These are phyloP conservation scores for Varanus komodoensis DNA, from an alignment of 2,113 vertebrate species.

Conservation along the genomic window DNA sequence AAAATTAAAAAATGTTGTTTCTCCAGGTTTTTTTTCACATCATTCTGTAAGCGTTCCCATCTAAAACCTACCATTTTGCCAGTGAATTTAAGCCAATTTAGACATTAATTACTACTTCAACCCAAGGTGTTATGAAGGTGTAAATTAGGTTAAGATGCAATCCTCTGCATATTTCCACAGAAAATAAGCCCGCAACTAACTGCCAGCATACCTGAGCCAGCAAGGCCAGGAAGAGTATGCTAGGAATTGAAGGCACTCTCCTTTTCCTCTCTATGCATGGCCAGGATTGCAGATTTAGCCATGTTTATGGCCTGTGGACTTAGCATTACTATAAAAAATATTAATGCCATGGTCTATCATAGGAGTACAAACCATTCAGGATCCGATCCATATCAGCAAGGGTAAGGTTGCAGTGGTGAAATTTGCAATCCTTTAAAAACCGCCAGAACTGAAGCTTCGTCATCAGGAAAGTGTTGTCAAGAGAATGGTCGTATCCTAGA, in stretches of 20 bases:
- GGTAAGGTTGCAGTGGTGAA: conserved; percentile 80
- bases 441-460: conserved; percentile 89
- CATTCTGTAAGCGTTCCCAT: no score
- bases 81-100: no score
- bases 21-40: no score
- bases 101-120: neutral
- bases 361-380: conserved; percentile 74
- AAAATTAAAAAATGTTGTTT: no score
- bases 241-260: no score
- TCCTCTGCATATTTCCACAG: no score
- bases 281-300: no score
- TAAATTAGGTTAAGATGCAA: neutral
- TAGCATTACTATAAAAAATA: neutral
- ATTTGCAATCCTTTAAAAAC: conserved; percentile 89
- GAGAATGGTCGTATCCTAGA: conserved; percentile 76
- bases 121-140: neutral
- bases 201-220: neutral
- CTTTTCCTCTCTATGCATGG: no score
- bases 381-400: conserved; percentile 83
- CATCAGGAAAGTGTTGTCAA: conserved; percentile 82
- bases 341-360: fast-evolving
- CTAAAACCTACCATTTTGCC: no score
- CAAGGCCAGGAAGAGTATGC: neutral
- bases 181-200: neutral
- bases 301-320: no score